Evolutionary conservation across 35 echinoderm and acorn worm genomes (phyloP).

Genomic region (Chiridota heheva): DNA sequence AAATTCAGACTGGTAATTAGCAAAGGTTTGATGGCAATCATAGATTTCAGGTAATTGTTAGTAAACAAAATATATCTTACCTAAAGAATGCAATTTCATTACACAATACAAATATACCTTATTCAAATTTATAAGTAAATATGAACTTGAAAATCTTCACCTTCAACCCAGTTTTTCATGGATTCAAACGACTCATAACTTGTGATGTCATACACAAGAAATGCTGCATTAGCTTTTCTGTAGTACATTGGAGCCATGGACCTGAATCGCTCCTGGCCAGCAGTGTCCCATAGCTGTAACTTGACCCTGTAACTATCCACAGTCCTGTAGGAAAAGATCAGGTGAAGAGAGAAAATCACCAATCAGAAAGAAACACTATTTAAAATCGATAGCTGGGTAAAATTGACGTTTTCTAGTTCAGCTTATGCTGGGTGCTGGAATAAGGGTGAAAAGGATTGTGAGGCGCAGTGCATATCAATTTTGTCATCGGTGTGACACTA

Average conservation of each 20-base stretch:
- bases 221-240: conserved; percentile 91
- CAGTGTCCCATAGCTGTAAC: conserved; percentile 94
- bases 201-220: conserved; percentile 95
- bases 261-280: conserved; percentile 91
- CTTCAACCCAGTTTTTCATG: conserved; percentile 87
- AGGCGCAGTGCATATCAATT: too few relatives aligned
- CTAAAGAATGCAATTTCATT: neutral
- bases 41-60: too few relatives aligned
- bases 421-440: neutral
- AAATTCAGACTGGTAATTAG: too few relatives aligned
- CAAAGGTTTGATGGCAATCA: too few relatives aligned
- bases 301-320: conserved; percentile 92
- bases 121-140: neutral
- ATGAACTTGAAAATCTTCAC: conserved; percentile 22
- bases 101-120: too few relatives aligned
- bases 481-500: neutral
- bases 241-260: conserved; percentile 99
- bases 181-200: conserved; percentile 68
- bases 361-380: neutral
- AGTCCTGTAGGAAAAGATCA: conserved; percentile 43
- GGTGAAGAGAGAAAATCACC: neutral
- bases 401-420: neutral
- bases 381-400: neutral
- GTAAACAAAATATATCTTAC: neutral
- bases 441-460: neutral